These are phyloP conservation scores for Petrolisthes manimaculis DNA, from an alignment of 2,888 invertebrate genomes.

Conservation along the genomic window DNA sequence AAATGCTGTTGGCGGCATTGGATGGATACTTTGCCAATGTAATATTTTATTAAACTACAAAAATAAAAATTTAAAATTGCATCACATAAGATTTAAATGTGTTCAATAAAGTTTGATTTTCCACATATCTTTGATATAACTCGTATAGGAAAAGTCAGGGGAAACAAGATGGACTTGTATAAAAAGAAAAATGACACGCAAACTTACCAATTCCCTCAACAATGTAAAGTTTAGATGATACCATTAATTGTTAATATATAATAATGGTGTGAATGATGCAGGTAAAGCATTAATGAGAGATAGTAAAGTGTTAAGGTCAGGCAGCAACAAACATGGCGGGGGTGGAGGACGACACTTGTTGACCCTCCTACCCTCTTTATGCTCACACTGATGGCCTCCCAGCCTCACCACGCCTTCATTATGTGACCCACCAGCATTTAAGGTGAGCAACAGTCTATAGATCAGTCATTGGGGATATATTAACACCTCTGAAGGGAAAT, in stretches of 20 bases:
- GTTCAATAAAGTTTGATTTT: not conserved
- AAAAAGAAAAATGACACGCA: too few species aligned
- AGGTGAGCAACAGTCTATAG: conserved; percentile 32
- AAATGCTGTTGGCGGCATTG: too few species aligned
- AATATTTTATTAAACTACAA: too few species aligned
- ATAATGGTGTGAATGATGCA: too few species aligned
- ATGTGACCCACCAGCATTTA: conserved; percentile 42
- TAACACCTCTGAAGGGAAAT: not conserved
- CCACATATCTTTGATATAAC: not conserved
- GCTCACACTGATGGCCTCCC: conserved; percentile 24
- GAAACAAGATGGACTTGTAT: not conserved
- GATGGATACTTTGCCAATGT: too few species aligned
- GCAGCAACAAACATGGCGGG: conserved; percentile 59
- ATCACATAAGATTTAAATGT: not conserved
- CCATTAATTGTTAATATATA: too few species aligned
- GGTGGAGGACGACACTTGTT: conserved; percentile 58
- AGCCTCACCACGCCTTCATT: conserved; percentile 36
- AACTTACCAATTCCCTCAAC: too few species aligned
- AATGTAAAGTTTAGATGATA: too few species aligned
- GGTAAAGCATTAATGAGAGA: not conserved
- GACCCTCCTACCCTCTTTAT: conserved; percentile 38
- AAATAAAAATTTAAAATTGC: not conserved
- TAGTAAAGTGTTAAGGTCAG: conserved; percentile 26
- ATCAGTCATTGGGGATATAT: not conserved
- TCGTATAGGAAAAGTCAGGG: not conserved